Conservation (phyloP, 2,113 vertebrate species). For the Myotis davidii region DNA sequence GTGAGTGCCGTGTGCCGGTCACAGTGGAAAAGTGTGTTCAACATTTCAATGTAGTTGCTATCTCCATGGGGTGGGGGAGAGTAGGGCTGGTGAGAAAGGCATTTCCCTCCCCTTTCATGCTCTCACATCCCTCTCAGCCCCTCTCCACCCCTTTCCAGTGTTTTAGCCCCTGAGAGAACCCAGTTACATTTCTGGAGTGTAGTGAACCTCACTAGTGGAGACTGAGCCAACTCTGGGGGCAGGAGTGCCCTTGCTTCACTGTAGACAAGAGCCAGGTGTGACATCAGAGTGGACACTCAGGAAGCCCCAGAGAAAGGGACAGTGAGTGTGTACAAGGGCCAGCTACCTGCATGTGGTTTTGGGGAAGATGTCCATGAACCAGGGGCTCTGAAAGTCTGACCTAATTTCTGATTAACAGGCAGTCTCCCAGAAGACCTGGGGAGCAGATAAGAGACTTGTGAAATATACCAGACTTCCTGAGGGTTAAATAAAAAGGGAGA, state of each 20-base stretch:
- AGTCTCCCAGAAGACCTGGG: not conserved
- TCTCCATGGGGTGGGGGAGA: not conserved
- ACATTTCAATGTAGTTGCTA: accelerated
- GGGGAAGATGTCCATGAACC: not conserved
- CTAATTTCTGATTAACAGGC: not conserved
- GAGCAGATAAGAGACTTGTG: not conserved
- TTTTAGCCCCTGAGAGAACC: not conserved
- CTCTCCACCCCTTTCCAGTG: not conserved
- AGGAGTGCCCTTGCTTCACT: not conserved
- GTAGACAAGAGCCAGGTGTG: not conserved
- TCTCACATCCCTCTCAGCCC: not conserved
- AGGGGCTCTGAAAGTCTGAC: not conserved
- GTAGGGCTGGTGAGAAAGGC: not conserved
- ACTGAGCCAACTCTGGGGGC: accelerated
- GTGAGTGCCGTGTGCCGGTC: accelerated
- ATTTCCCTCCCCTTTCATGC: too few relatives aligned
- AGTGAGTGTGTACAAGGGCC: accelerated
- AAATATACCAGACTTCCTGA: slow-evolving; percentile 2
- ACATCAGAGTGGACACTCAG: not conserved
- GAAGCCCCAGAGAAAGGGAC: not conserved
- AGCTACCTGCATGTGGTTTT: not conserved
- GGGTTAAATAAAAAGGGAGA: not conserved
- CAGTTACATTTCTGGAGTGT: not conserved
- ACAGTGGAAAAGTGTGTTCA: not conserved
- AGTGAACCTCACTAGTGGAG: not conserved